These are phyloP conservation scores for Linnaemya vulpina DNA, from an alignment of 2,888 invertebrate genomes.

Conservation along the genomic window DNA sequence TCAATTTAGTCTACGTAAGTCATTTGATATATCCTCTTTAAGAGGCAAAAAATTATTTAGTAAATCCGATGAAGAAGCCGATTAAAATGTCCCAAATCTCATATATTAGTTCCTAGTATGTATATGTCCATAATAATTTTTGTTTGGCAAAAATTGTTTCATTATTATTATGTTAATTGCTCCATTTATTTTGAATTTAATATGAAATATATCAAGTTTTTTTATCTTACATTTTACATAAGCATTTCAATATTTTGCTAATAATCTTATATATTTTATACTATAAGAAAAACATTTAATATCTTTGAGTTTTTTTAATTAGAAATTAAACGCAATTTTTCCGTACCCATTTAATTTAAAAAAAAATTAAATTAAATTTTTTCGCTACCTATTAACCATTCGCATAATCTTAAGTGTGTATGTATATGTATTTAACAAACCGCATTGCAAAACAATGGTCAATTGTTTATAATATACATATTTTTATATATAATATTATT, in stretches of 20 bases:
- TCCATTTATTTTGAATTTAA: conserved; percentile 3
- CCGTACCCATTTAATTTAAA: neutral
- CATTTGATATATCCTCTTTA: conserved; percentile 78
- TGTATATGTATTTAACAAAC: conserved; percentile 1
- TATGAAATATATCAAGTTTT: conserved; percentile 41
- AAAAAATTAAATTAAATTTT: conserved; percentile 19
- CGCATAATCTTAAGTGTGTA: conserved; percentile 5
- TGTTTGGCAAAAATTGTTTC: conserved; percentile 15
- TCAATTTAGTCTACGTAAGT: conserved; percentile 72
- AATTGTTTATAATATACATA: conserved; percentile 39
- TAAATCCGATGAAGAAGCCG: conserved; percentile 77
- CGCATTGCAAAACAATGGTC: conserved; percentile 23
- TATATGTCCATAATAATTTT: neutral
- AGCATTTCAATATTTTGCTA: neutral
- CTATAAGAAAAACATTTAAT: conserved; percentile 50
- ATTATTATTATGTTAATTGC: conserved; percentile 46
- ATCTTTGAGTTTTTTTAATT: conserved; percentile 20
- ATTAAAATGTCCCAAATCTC: conserved; percentile 72
- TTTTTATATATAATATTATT: conserved; percentile 35
- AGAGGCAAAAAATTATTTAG: conserved; percentile 80
- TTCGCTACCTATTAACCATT: conserved; percentile 18
- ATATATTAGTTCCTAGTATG: conserved; percentile 54
- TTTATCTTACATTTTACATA: neutral
- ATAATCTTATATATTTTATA: conserved; percentile 7
- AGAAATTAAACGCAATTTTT: conserved; percentile 22